Evolutionary conservation across 2,888 invertebrate species (phyloP).

Genomic region (Chaetoderma sp.): DNA sequence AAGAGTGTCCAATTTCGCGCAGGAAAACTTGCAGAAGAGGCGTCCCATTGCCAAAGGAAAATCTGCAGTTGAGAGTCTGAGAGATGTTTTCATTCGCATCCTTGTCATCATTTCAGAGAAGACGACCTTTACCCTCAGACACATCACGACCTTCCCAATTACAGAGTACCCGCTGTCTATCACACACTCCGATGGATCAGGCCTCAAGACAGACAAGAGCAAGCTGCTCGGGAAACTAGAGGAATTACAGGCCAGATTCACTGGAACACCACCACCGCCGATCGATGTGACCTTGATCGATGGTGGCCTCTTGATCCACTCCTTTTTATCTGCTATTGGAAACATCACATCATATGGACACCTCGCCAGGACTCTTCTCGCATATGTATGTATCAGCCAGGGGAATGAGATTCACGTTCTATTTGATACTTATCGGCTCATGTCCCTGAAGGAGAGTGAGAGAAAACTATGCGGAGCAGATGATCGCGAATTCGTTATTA

Average conservation of each 20-base stretch:
- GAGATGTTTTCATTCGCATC: too few relatives aligned
- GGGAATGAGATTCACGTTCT: constrained; percentile 2
- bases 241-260: constrained; percentile 3
- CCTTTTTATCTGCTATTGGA: neutral
- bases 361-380: neutral
- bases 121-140: neutral
- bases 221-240: too few relatives aligned
- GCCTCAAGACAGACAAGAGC: constrained; percentile 9
- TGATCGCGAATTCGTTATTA: neutral
- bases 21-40: constrained; percentile 6
- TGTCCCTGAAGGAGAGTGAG: constrained; percentile 7
- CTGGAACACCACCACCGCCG: neutral
- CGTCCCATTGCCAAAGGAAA: neutral
- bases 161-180: constrained; percentile 8
- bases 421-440: constrained; percentile 2
- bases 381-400: neutral
- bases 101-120: constrained; percentile 6
- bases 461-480: constrained; percentile 4
- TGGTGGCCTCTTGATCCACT: constrained; percentile 4
- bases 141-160: constrained; percentile 7
- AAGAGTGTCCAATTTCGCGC: constrained; percentile 2
- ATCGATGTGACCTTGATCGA: neutral
- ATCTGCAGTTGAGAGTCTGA: too few relatives aligned
- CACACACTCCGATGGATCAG: constrained; percentile 14
- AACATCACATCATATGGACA: neutral